Evolutionary conservation across 2,113 vertebrate species (phyloP).

Genomic region (Cyanistes caeruleus): DNA sequence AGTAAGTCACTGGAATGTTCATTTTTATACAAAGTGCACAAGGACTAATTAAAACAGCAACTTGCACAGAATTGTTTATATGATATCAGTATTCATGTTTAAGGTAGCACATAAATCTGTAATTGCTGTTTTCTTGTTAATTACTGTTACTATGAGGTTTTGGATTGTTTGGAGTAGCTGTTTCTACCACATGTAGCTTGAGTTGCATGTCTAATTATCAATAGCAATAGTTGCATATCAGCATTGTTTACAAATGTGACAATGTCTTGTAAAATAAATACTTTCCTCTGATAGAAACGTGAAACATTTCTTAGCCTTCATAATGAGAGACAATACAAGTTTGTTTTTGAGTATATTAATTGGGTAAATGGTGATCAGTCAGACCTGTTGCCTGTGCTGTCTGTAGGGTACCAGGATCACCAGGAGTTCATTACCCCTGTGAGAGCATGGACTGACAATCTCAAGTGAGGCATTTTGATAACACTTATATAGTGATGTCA

Average conservation of each 20-base stretch:
- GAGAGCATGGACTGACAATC: rapidly evolving
- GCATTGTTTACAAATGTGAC: not conserved
- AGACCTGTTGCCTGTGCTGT: not conserved
- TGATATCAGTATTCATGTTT: not conserved
- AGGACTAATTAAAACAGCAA: not conserved
- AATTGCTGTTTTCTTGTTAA: not conserved
- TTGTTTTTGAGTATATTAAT: not conserved
- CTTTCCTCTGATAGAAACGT: not conserved
- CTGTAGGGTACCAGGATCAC: not conserved
- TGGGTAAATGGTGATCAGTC: not conserved
- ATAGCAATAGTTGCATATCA: not conserved
- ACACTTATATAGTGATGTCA: not conserved
- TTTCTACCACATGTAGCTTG: not conserved
- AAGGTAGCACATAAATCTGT: not conserved
- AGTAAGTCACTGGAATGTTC: not conserved
- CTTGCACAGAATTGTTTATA: not conserved
- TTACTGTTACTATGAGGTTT: not conserved
- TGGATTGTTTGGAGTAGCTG: not conserved
- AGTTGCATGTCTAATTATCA: not conserved
- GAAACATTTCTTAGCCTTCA: not conserved
- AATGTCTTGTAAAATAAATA: not conserved
- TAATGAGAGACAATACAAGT: not conserved
- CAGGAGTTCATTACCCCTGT: not conserved
- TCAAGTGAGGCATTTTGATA: not conserved
- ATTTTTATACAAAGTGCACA: not conserved